These are phyloP conservation scores for Erinaceus europaeus DNA, from an alignment of 2,113 vertebrate species.

Conservation along the genomic window DNA sequence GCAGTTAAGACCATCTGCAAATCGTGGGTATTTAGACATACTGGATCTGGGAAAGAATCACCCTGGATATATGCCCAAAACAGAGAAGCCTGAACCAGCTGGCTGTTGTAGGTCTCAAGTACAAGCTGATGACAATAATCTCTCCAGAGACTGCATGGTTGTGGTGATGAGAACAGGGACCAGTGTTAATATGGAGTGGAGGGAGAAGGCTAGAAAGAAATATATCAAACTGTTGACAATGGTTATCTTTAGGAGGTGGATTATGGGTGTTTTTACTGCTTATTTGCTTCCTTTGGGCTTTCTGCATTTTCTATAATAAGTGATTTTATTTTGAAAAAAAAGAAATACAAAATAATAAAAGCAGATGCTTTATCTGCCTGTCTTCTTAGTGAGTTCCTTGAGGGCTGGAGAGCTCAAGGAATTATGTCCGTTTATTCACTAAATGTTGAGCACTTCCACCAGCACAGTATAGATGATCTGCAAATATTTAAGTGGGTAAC, in stretches of 20 bases:
- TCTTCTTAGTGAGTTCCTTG: neutral
- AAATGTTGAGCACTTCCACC: neutral
- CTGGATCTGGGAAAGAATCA: conserved; percentile 50
- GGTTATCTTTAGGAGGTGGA: neutral
- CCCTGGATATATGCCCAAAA: conserved; percentile 61
- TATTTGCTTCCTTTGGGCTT: neutral
- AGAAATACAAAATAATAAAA: conserved; percentile 9
- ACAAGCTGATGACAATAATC: conserved; percentile 38
- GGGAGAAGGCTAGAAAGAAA: neutral
- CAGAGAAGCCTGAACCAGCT: conserved; percentile 42
- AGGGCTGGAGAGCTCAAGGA: neutral
- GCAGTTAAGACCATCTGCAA: conserved; percentile 64
- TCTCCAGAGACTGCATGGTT: conserved; percentile 12
- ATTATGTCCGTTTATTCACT: neutral
- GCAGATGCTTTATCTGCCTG: neutral
- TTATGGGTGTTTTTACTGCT: neutral
- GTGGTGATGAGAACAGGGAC: neutral
- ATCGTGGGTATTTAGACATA: conserved; percentile 36
- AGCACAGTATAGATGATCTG: neutral
- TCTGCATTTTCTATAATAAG: neutral
- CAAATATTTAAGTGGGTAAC: neutral
- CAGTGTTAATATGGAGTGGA: neutral
- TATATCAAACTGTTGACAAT: neutral
- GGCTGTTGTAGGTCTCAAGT: conserved; percentile 61
- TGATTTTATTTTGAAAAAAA: conserved; percentile 5